Conservation (phyloP, 2,888 invertebrate genomes). For the Dascillus cervinus region DNA sequence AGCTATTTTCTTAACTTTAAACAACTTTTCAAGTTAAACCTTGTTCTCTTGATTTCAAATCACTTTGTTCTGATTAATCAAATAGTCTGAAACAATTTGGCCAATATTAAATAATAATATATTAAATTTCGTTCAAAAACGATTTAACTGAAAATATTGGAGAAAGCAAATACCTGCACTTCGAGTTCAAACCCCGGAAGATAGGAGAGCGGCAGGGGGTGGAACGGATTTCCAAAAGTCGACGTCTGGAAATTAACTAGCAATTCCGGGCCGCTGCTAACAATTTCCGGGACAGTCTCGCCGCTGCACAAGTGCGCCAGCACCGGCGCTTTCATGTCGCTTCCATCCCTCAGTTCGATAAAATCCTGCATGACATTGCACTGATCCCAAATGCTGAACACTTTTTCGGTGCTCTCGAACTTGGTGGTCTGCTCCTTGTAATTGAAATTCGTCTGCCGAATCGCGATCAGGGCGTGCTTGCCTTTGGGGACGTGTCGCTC, state of each 20-base stretch:
- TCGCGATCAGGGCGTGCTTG: conserved; percentile 66
- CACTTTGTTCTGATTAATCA: too few relatives aligned
- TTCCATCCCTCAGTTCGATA: conserved; percentile 74
- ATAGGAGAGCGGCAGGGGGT: conserved; percentile 69
- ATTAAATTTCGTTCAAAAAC: too few relatives aligned
- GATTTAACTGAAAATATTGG: background rate
- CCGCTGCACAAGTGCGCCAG: conserved; percentile 74
- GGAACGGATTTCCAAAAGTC: conserved; percentile 74
- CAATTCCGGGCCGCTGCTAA: conserved; percentile 70
- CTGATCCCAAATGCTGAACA: conserved; percentile 73
- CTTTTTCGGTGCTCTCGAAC: conserved; percentile 67
- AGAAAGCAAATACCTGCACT: conserved; percentile 54
- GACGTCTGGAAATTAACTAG: conserved; percentile 74
- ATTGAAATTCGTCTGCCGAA: conserved; percentile 70
- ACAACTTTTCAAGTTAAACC: too few relatives aligned
- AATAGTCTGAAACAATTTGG: too few relatives aligned
- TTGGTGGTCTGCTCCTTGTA: conserved; percentile 60
- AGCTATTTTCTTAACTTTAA: too few relatives aligned
- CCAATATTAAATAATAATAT: too few relatives aligned
- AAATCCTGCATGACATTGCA: conserved; percentile 78
- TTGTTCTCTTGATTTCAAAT: too few relatives aligned
- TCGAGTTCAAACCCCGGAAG: conserved; percentile 76
- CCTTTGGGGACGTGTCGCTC: conserved; percentile 53
- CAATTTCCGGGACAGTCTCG: conserved; percentile 71
- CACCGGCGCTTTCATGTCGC: conserved; percentile 60